Evolutionary conservation across 2,888 invertebrate genomes (phyloP), one percentile per base, ranked within the genome.

Genomic region (Rugalucina vietnamica): DNA sequence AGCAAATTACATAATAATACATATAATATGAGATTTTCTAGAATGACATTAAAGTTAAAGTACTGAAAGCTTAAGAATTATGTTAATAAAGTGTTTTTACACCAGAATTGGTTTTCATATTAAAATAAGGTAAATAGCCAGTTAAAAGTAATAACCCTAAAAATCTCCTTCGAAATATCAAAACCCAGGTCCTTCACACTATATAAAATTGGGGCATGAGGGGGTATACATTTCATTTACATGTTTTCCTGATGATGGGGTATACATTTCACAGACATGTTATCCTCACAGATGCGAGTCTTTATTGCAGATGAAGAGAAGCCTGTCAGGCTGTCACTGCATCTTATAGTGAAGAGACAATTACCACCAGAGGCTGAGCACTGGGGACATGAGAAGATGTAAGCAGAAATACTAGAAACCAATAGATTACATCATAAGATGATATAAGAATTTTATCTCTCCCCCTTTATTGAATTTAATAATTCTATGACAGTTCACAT

Each of bases 311-410:
- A 34, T 72, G 88, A 86, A 54, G 84, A 82, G 24, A 91, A 91
- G 81, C 87, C 91, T 74, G 90, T 89, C 10, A 84, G 91, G 27
- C 79, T 93, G 54, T 92, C 92, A 49, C 88, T 93, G 8, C 92
- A 93, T 77, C 60, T 93, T 27, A 92, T 93, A 65, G 91, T 90
- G n/a, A 92, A 90, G 75, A 83, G 93, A 79, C 90, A 93, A 82
- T 82, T 93, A 32, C 90, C 91, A 21, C 76, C 80, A 43, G 91
- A 90, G 54, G 89, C 92, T 18, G 83, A 81, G 24, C 84, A 87
- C 49, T 90, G 90, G 89, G 82, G 88, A 49, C 92, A 93, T 71
- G 92, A 93, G 27, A 65, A 92, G 84, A 91, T 93, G 93, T 93
- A 89, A 89, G 88, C 3, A 54, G 14, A 54, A 14, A 54, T 43